Evolutionary conservation across 2,888 invertebrate genomes (phyloP).

Genomic region (Adela reaumurella): DNA sequence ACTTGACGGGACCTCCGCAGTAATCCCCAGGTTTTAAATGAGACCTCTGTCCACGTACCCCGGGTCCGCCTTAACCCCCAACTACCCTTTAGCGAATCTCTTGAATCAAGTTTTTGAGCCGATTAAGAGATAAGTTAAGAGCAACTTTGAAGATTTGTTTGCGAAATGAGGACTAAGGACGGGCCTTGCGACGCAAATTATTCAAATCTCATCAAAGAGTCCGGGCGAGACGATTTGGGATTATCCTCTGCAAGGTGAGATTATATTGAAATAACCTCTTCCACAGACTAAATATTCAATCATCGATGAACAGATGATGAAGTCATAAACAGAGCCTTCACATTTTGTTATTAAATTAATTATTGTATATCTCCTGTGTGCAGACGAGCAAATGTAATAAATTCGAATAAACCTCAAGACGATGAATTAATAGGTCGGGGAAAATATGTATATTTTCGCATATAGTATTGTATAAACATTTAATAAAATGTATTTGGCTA

Average conservation of each 20-base stretch:
- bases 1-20: too few species aligned
- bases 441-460: too few species aligned
- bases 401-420: too few species aligned
- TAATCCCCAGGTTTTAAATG: background rate
- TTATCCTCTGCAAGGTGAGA: background rate
- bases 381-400: too few species aligned
- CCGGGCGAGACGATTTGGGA: background rate
- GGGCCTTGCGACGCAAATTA: background rate
- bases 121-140: background rate
- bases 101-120: background rate
- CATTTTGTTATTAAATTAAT: too few species aligned
- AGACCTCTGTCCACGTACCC: background rate
- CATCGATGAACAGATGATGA: too few species aligned
- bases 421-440: too few species aligned
- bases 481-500: too few species aligned
- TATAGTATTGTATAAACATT: too few species aligned
- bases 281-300: background rate
- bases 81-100: background rate
- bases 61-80: background rate
- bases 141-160: background rate
- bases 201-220: background rate
- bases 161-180: background rate
- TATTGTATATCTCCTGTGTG: too few species aligned
- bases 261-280: background rate
- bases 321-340: too few species aligned